A percentile compares a stretch with the other conserved stretches of the same genome.
phyloP scores from a whole-genome alignment of 1,140 invertebrate genomes.

The Lucilia cuprina region DNA sequence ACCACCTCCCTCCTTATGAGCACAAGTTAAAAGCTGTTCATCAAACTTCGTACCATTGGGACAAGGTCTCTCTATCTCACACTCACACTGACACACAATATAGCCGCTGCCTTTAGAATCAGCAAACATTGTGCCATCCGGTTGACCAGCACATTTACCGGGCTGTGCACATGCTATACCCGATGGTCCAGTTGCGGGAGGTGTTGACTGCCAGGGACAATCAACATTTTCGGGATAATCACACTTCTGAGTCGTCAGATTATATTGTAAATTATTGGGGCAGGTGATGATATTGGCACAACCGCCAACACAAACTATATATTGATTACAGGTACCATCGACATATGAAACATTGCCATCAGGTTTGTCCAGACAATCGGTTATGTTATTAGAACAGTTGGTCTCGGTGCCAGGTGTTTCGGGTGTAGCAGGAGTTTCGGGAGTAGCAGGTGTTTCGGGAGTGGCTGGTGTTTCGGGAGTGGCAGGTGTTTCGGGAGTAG shows the following conservation, averaged over 20 bases:
- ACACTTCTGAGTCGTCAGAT: slow-evolving; percentile 13
- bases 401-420: neutral
- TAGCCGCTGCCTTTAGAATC: neutral
- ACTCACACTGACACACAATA: slow-evolving; percentile 37
- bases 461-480: neutral
- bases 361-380: slow-evolving; percentile 9
- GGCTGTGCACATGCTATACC: neutral
- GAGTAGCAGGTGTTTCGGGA: neutral
- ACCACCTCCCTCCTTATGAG: neutral
- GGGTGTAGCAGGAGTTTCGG: neutral
- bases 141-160: slow-evolving; percentile 6
- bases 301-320: slow-evolving; percentile 18
- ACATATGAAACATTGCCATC: neutral
- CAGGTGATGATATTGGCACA: slow-evolving; percentile 26
- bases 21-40: neutral
- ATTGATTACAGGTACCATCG: slow-evolving; percentile 31
- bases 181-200: slow-evolving; percentile 35
- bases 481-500: neutral
- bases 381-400: neutral
- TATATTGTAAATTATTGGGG: slow-evolving; percentile 33
- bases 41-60: neutral
- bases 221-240: slow-evolving; percentile 36
- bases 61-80: slow-evolving; percentile 29
- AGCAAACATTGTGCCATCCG: slow-evolving; percentile 21
- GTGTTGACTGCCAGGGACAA: slow-evolving; percentile 5